phyloP scores from a whole-genome alignment of 2,888 invertebrate species.

The Leistus spinibarbis region DNA sequence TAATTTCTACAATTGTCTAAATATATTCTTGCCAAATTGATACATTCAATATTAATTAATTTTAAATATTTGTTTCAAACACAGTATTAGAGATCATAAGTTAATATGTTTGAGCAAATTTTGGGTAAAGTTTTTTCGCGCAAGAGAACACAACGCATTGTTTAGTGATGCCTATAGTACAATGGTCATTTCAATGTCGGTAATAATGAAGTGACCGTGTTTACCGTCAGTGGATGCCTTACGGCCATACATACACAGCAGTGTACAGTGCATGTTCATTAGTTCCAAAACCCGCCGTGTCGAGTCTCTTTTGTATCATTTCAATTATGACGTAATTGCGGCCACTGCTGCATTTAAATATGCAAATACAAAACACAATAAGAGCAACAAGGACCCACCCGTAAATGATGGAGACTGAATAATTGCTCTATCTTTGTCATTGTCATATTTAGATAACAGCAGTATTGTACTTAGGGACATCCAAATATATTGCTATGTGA shows the following conservation, averaged over 20 bases:
- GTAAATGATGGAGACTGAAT: background rate
- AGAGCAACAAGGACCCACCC: background rate
- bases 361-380: constrained; percentile 48
- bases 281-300: constrained; percentile 39
- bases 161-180: background rate
- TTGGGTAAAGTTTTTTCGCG: background rate
- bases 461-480: background rate
- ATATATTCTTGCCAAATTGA: too few relatives aligned
- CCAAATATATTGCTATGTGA: background rate
- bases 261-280: constrained; percentile 33
- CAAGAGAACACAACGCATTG: background rate
- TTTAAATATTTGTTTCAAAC: too few relatives aligned
- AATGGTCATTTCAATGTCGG: background rate
- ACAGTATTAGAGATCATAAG: too few relatives aligned
- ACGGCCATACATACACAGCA: constrained; percentile 1
- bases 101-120: background rate
- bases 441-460: background rate
- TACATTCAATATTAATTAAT: too few relatives aligned
- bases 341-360: constrained; percentile 55
- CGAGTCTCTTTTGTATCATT: constrained; percentile 53
- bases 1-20: too few relatives aligned
- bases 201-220: constrained; percentile 3
- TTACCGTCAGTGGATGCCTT: background rate
- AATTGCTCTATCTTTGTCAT: background rate
- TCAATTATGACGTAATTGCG: constrained; percentile 56